Evolutionary conservation across 2,797 vertebrate genomes (phyloP).

Genomic region (Novumbra hubbsi): DNA sequence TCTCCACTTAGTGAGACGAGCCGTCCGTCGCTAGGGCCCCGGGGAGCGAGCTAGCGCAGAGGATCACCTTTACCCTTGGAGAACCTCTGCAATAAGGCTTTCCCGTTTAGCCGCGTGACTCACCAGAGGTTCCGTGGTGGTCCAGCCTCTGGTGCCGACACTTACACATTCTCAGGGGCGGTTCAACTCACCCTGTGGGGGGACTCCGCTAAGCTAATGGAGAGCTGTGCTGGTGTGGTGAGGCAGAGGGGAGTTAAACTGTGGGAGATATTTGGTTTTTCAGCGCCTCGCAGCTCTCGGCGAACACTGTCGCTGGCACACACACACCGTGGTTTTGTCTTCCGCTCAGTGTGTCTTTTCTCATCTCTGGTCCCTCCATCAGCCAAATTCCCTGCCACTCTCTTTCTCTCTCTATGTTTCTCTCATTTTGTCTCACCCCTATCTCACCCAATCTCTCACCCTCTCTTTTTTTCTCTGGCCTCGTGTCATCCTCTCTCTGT

Average conservation of each 20-base stretch:
- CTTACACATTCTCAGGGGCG: neutral
- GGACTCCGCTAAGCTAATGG: neutral
- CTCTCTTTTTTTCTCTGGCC: constrained; percentile 13
- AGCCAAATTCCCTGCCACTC: neutral
- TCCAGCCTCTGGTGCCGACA: neutral
- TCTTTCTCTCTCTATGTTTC: neutral
- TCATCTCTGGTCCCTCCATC: constrained; percentile 19
- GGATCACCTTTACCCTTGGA: neutral
- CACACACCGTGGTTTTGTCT: neutral
- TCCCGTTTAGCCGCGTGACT: neutral
- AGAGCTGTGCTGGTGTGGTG: neutral
- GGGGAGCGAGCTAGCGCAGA: neutral
- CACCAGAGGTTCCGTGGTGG: neutral
- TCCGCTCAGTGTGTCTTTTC: neutral
- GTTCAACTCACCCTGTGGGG: neutral
- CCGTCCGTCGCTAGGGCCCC: neutral
- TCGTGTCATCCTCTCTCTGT: constrained; percentile 14
- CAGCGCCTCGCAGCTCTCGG: neutral
- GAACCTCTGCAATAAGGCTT: too few species aligned
- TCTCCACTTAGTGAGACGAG: neutral
- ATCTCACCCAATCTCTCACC: constrained; percentile 1
- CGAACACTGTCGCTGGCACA: constrained; percentile 19
- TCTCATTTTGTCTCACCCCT: neutral
- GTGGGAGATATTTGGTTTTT: neutral
- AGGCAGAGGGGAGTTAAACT: neutral